Evolutionary conservation across 2,113 vertebrate genomes (phyloP).

Genomic region (Tragelaphus buxtoni): DNA sequence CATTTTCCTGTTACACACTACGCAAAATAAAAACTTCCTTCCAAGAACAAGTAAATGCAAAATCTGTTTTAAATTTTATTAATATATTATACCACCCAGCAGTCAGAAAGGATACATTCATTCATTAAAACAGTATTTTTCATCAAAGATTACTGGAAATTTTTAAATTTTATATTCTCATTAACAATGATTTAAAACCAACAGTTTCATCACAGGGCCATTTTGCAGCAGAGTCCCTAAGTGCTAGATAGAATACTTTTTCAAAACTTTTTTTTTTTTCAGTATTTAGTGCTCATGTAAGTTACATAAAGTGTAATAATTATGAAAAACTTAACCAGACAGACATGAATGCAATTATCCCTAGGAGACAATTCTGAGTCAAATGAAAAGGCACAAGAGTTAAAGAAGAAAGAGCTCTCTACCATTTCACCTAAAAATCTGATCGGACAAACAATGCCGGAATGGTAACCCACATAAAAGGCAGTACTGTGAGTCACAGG

Average conservation of each 20-base stretch:
- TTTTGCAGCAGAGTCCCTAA: background rate
- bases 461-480: background rate
- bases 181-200: background rate
- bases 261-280: background rate
- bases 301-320: background rate
- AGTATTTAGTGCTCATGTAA: background rate
- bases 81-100: background rate
- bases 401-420: background rate
- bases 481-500: background rate
- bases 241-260: background rate
- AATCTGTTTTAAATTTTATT: background rate
- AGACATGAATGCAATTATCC: background rate
- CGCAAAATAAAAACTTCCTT: background rate
- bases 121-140: background rate
- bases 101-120: background rate
- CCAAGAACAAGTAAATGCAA: background rate
- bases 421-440: conserved; percentile 24
- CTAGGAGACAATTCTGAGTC: background rate
- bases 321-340: background rate
- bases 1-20: background rate
- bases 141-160: background rate
- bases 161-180: background rate
- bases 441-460: background rate
- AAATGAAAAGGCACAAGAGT: background rate
- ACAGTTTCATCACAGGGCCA: background rate